phyloP scores from a whole-genome alignment of 2,888 invertebrate genomes.

The Nyleta sp. region DNA sequence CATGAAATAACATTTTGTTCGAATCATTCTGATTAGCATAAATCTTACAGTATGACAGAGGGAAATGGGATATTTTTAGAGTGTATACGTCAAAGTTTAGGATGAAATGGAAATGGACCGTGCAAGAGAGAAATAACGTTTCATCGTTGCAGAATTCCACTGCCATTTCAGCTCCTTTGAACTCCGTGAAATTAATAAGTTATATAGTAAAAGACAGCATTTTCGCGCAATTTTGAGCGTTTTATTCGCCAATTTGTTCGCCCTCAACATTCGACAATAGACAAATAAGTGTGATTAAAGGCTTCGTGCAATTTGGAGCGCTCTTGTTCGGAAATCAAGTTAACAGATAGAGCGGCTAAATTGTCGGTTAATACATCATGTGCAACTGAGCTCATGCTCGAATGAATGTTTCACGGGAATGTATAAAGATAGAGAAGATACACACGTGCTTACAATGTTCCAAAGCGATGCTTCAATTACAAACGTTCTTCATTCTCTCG shows the following conservation, averaged over 20 bases:
- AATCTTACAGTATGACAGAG: no score
- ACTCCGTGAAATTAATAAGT: no score
- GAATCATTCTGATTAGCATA: no score
- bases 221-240: background rate
- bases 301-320: conserved; percentile 14
- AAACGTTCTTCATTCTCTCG: conserved; percentile 39
- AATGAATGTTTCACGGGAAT: conserved; percentile 32
- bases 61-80: no score
- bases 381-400: conserved; percentile 37
- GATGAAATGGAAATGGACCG: no score
- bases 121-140: no score
- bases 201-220: no score
- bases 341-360: conserved; percentile 31
- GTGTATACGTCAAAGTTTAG: no score
- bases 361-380: conserved; percentile 48
- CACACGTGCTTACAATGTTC: conserved; percentile 34
- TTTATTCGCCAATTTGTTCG: no score
- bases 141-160: no score
- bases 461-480: conserved; percentile 43
- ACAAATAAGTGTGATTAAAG: conserved; percentile 24
- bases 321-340: conserved; percentile 49
- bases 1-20: no score
- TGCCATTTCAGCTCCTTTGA: no score
- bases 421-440: conserved; percentile 45
- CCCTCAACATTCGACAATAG: background rate